phyloP scores from a whole-genome alignment of 2,113 vertebrate species.

The Morone saxatilis region DNA sequence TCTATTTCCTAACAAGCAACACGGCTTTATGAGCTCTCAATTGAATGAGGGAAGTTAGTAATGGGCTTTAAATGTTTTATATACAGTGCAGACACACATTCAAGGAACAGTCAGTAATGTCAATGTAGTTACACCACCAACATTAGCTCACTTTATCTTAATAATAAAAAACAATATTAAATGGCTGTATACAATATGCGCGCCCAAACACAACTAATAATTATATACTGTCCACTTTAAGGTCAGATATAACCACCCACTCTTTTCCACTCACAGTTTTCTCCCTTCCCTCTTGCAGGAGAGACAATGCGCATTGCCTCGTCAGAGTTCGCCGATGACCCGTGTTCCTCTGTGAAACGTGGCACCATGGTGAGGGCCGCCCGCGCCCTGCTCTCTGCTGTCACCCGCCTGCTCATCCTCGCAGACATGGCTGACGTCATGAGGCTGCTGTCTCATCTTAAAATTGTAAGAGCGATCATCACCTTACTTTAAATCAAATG shows the following conservation, averaged over 20 bases:
- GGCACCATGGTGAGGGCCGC: constrained; percentile 98
- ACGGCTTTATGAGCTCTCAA: not conserved
- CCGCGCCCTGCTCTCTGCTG: constrained; percentile 94
- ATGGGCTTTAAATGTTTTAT: not conserved
- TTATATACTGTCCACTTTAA: too few species aligned
- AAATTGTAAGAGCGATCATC: constrained; percentile 88
- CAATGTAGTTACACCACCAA: not conserved
- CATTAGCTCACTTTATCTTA: not conserved
- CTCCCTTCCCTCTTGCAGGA: constrained; percentile 79
- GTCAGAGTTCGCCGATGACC: constrained; percentile 97
- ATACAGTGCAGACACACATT: not conserved
- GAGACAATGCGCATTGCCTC: constrained; percentile 96
- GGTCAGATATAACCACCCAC: not conserved
- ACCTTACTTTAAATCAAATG: not conserved
- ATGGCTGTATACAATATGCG: too few species aligned
- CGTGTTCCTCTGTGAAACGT: constrained; percentile 96
- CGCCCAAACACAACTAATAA: too few species aligned
- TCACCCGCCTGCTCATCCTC: constrained; percentile 97
- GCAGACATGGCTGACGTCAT: constrained; percentile 99
- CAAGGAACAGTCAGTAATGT: not conserved
- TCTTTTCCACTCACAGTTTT: not conserved
- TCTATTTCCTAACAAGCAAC: not conserved
- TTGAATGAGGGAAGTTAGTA: not conserved
- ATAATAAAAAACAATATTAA: too few species aligned
- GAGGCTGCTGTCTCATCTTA: constrained; percentile 96